These are phyloP conservation scores for Trachurus trachurus DNA, from an alignment of 2,797 vertebrate species.

Conservation along the genomic window DNA sequence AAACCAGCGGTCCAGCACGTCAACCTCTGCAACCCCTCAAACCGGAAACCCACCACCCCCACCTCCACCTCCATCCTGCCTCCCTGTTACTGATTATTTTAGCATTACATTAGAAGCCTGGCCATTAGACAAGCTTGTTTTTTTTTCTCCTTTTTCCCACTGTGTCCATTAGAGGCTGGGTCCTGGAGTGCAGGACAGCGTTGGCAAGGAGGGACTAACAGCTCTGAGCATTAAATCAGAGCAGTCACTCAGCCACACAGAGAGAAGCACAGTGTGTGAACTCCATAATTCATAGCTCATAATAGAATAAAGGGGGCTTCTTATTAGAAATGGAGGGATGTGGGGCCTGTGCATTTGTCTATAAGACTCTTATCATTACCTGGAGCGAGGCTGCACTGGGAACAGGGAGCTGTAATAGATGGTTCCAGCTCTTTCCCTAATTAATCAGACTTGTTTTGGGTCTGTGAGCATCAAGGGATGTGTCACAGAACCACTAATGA, in stretches of 20 bases:
- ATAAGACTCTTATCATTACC: conserved; percentile 50
- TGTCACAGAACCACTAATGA: not conserved
- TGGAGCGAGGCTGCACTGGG: conserved; percentile 13
- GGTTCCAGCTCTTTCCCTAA: not conserved
- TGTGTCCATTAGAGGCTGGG: conserved; percentile 75
- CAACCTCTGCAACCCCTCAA: conserved; percentile 44
- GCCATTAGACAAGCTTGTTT: conserved; percentile 70
- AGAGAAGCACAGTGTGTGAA: conserved; percentile 43
- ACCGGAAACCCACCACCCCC: conserved; percentile 52
- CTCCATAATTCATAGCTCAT: conserved; percentile 77
- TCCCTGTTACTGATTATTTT: conserved; percentile 67
- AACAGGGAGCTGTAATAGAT: conserved; percentile 26
- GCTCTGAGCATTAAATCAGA: conserved; percentile 72
- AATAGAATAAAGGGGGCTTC: conserved; percentile 73
- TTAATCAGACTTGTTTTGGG: not conserved
- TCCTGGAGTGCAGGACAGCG: conserved; percentile 38
- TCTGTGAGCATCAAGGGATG: not conserved
- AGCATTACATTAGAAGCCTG: conserved; percentile 70
- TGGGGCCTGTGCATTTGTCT: conserved; percentile 12
- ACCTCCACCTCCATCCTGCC: conserved; percentile 16
- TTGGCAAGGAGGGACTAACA: conserved; percentile 58
- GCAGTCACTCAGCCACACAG: conserved; percentile 49
- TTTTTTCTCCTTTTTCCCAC: conserved; percentile 12
- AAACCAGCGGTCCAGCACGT: conserved; percentile 31
- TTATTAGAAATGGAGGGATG: conserved; percentile 62